Evolutionary conservation across 1,140 invertebrate genomes (phyloP), one percentile per base, ranked within the genome.

Genomic region (Pinna nobilis): DNA sequence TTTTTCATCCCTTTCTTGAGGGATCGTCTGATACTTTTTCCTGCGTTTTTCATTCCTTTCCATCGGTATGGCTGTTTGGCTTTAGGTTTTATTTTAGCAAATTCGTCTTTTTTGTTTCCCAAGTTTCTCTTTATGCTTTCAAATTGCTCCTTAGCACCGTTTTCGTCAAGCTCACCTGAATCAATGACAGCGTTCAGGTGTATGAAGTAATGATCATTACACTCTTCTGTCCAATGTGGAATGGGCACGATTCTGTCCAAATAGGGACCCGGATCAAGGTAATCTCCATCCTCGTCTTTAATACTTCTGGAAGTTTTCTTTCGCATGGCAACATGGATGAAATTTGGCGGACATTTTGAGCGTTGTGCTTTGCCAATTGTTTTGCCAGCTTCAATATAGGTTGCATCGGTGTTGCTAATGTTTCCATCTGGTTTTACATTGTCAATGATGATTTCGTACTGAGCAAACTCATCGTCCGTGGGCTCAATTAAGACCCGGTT

Each of bases 391-490:
- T 20, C 50, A 28, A 66, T 23, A n/a, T 41, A 35, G 37, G 47
- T 44, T 18, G 28, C 30, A n/a, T 64, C 74, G 13, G 44, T 32
- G 28, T 55, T 30, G 23, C 23, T 37, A 35, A 74, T 53, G 3
- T 33, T 20, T 13, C 23, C 41, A 13, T 32, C 39, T 18, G 75
- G 53, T 30, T 59, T 66, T 15, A 74, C 67, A 30, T 77, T 77
- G 25, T 71, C 63, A 30, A 79, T 70, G 32, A 79, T 68, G 33
- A 79, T 76, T 50, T 79, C 78, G 55, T 66, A 79, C 11, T 68
- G 47, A 4, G 30, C 20, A 20, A 77, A 70, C 39, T 59, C 74
- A 1, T 49, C 37, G 41, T 61, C 67, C 3, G 37, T 55, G 7
- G 78, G 78, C 53, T 44, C 37, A 20, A 79, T 64, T 3, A 53